Conservation (phyloP, 2,888 invertebrate genomes). For the Electrophaes corylata region DNA sequence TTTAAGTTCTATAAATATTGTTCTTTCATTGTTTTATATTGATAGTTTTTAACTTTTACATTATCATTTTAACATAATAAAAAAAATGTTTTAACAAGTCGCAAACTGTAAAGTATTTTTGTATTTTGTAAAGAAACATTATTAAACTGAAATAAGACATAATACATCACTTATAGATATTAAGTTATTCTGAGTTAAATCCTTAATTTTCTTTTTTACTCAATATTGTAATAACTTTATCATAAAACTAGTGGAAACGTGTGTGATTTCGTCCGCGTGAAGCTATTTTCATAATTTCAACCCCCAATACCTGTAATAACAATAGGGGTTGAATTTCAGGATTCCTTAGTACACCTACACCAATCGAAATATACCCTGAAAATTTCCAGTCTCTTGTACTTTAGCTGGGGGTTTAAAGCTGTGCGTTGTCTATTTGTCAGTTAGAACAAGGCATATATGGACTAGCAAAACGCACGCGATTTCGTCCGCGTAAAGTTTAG, state of each 20-base stretch:
- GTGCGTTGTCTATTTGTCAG: no score
- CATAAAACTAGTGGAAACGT: not conserved
- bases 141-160: constrained; percentile 4
- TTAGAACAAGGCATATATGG: no score
- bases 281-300: no score
- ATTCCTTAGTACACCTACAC: no score
- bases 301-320: no score
- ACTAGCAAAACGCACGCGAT: no score
- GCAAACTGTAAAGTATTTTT: constrained; percentile 19
- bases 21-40: constrained; percentile 18
- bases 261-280: no score
- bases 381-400: no score
- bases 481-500: no score
- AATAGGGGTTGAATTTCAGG: no score
- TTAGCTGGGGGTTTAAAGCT: no score
- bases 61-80: not conserved
- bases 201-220: not conserved
- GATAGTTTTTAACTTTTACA: not conserved
- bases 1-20: constrained; percentile 35
- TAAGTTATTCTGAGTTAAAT: not conserved
- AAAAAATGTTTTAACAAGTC: not conserved
- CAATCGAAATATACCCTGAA: no score
- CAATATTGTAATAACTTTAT: not conserved
- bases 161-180: constrained; percentile 29
- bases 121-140: constrained; percentile 12